These are phyloP conservation scores for Hippopotamus amphibius DNA, from an alignment of 2,113 vertebrate genomes.

Conservation along the genomic window DNA sequence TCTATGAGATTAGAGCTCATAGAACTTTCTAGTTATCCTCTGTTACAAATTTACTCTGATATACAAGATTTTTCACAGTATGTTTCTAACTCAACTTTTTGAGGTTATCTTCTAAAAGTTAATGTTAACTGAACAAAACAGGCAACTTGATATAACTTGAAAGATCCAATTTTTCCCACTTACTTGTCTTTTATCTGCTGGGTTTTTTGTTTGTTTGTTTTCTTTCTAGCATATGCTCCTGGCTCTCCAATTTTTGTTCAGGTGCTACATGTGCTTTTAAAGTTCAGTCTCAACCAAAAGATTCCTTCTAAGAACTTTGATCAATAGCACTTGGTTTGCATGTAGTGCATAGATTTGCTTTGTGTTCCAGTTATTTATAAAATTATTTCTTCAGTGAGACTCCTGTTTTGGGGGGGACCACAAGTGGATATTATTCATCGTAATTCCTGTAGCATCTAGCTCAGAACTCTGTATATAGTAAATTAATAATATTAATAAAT, in stretches of 20 bases:
- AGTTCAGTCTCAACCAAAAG: background rate
- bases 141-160: background rate
- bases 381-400: conserved; percentile 8
- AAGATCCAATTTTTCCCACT: background rate
- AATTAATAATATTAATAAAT: background rate
- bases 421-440: background rate
- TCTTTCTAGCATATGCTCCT: background rate
- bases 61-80: background rate
- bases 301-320: background rate
- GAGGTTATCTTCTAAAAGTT: background rate
- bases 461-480: background rate
- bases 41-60: background rate
- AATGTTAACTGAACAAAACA: background rate
- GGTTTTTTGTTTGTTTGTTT: background rate
- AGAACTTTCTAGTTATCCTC: background rate
- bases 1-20: background rate
- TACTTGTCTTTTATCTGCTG: background rate
- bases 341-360: background rate
- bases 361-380: conserved; percentile 8
- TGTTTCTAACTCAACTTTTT: background rate
- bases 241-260: background rate
- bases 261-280: background rate
- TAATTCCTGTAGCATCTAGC: conserved; percentile 12
- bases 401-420: background rate
- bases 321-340: background rate